Evolutionary conservation across 2,113 vertebrate genomes (phyloP).

Genomic region (Sterrhoptilus dennistouni): DNA sequence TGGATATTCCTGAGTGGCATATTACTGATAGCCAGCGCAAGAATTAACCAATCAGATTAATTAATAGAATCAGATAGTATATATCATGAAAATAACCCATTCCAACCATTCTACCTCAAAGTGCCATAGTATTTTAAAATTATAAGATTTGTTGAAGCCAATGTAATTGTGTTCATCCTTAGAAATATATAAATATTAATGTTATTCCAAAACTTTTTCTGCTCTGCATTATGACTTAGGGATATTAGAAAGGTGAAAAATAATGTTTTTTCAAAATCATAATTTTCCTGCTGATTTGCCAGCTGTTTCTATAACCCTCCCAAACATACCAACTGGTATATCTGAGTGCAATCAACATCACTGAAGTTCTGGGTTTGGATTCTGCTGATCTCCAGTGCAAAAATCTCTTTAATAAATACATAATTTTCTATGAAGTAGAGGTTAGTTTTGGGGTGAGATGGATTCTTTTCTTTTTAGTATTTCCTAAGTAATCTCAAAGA

Average conservation of each 20-base stretch:
- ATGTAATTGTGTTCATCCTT: background rate
- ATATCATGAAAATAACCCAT: background rate
- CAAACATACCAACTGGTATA: conserved; percentile 53
- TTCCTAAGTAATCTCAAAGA: background rate
- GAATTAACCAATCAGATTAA: background rate
- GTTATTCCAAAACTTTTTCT: background rate
- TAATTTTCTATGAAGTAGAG: background rate
- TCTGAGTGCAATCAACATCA: conserved; percentile 28
- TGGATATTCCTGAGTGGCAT: background rate
- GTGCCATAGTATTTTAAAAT: background rate
- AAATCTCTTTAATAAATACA: background rate
- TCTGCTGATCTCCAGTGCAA: conserved; percentile 31
- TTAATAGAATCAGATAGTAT: background rate
- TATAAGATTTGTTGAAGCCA: background rate
- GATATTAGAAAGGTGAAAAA: background rate
- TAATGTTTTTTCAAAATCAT: conserved; percentile 73
- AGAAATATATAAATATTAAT: background rate
- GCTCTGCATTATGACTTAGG: background rate
- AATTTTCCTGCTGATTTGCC: conserved; percentile 73
- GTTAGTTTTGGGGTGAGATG: background rate
- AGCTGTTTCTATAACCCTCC: conserved; percentile 70
- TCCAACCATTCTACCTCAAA: accelerated
- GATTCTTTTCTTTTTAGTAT: background rate
- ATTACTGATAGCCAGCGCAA: background rate
- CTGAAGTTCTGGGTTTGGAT: conserved; percentile 34